Evolutionary conservation across 2,888 invertebrate genomes (phyloP).

Genomic region (Apotomis betuletana): DNA sequence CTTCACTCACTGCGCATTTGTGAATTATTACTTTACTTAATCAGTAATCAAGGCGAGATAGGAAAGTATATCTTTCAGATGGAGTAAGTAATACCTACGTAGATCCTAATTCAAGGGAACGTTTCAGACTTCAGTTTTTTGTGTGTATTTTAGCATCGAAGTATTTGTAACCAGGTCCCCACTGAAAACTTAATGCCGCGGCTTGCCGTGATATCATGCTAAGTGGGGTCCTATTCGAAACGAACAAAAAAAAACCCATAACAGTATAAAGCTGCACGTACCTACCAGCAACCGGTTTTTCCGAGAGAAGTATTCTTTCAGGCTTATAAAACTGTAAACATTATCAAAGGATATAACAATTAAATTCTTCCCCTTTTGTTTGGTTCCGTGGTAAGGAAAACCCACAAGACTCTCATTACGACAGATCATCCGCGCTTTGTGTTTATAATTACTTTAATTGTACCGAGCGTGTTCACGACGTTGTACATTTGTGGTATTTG

Average conservation of each 20-base stretch:
- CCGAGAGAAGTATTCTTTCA: background rate
- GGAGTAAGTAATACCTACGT: no score
- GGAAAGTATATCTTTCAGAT: no score
- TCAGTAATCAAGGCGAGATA: background rate
- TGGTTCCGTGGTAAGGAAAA: background rate
- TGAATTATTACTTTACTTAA: background rate
- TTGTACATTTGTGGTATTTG: slow-evolving; percentile 8
- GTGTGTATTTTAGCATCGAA: no score
- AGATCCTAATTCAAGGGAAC: no score
- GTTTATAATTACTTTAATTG: slow-evolving; percentile 27
- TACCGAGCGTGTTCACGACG: background rate
- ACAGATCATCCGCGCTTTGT: slow-evolving; percentile 15
- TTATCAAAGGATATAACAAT: slow-evolving; percentile 10
- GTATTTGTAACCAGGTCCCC: no score
- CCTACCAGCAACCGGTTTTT: background rate
- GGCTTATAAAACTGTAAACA: background rate
- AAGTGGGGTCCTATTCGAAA: background rate
- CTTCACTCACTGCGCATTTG: slow-evolving; percentile 19
- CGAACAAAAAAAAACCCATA: background rate
- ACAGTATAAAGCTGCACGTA: background rate
- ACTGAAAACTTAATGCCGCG: no score
- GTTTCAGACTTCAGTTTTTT: no score
- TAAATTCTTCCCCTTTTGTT: slow-evolving; percentile 1
- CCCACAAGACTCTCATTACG: slow-evolving; percentile 13
- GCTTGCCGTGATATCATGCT: no score